Evolutionary conservation across 2,113 vertebrate genomes (phyloP).

Genomic region (Propithecus coquereli): DNA sequence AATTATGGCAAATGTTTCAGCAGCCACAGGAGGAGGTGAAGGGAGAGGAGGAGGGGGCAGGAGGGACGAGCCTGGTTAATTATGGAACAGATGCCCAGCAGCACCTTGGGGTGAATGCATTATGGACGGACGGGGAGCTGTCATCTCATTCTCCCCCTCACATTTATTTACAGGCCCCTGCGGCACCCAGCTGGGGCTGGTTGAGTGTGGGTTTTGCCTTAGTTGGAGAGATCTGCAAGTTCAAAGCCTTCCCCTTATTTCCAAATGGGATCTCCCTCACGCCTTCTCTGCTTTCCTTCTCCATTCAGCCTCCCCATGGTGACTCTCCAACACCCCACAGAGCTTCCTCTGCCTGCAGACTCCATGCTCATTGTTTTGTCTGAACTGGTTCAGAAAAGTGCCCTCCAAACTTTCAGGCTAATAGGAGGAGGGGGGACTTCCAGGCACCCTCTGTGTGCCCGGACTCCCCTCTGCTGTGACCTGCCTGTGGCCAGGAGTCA

Average conservation of each 20-base stretch:
- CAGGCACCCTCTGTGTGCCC: not conserved
- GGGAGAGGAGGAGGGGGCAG: not conserved
- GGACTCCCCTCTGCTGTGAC: not conserved
- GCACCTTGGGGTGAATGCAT: slow-evolving; percentile 70
- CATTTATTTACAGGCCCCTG: slow-evolving; percentile 58
- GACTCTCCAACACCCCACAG: not conserved
- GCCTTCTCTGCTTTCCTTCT: not conserved
- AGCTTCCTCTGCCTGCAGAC: not conserved
- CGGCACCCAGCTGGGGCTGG: slow-evolving; percentile 45
- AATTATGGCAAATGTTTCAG: slow-evolving; percentile 44
- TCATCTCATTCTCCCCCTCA: slow-evolving; percentile 26
- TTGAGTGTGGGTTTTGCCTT: slow-evolving; percentile 8
- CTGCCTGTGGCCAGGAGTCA: not conserved
- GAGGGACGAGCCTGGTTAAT: slow-evolving; percentile 58
- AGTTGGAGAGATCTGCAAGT: slow-evolving; percentile 38
- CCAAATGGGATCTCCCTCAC: not conserved
- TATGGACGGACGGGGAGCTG: slow-evolving; percentile 52
- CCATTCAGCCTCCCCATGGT: not conserved
- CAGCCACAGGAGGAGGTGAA: slow-evolving; percentile 1
- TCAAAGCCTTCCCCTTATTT: slow-evolving; percentile 60
- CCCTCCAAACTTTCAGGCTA: not conserved
- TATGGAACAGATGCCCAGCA: slow-evolving; percentile 71
- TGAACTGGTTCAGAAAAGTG: not conserved
- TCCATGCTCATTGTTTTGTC: slow-evolving; percentile 20
- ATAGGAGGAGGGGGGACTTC: not conserved